A percentile compares a stretch with the other conserved stretches of the same genome.
Evolutionary conservation across 92 coral and sea anemone genomes (phyloP).

Genomic region (Paramuricea clavata): DNA sequence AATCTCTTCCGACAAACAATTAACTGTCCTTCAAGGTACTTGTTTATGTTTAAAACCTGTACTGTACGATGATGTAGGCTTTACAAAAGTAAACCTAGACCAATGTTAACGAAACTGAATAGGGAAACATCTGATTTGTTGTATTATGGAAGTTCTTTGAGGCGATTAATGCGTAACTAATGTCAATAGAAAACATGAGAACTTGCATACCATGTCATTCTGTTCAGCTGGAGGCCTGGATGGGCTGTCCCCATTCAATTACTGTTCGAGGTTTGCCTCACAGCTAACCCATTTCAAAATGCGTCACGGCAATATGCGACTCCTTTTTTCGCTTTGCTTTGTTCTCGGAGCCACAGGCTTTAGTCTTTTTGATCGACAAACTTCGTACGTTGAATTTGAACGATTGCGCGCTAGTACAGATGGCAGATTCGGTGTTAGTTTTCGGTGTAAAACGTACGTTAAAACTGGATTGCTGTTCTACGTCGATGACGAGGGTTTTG

Average conservation of each 20-base stretch:
- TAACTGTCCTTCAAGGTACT: neutral
- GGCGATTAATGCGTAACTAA: constrained; percentile 23
- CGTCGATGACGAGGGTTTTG: constrained; percentile 73
- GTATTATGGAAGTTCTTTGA: neutral
- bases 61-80: neutral
- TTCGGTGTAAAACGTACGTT: constrained; percentile 82
- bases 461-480: constrained; percentile 83
- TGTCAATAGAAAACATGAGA: constrained; percentile 33
- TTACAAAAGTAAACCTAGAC: neutral
- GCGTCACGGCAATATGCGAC: neutral
- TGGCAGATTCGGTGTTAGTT: constrained; percentile 61
- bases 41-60: neutral
- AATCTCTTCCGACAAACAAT: constrained; percentile 27
- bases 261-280: neutral
- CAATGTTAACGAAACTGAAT: neutral
- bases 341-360: neutral
- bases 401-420: constrained; percentile 64
- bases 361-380: constrained; percentile 31
- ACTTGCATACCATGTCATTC: constrained; percentile 28
- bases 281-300: neutral
- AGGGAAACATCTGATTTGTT: neutral
- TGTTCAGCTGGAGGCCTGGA: neutral
- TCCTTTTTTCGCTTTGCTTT: neutral
- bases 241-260: neutral
- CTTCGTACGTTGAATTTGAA: constrained; percentile 33